Percentiles rank a stretch among this genome's conserved stretches.
These are phyloP conservation scores for Botia almorhae DNA, from an alignment of 2,797 vertebrate genomes.

Conservation along the genomic window DNA sequence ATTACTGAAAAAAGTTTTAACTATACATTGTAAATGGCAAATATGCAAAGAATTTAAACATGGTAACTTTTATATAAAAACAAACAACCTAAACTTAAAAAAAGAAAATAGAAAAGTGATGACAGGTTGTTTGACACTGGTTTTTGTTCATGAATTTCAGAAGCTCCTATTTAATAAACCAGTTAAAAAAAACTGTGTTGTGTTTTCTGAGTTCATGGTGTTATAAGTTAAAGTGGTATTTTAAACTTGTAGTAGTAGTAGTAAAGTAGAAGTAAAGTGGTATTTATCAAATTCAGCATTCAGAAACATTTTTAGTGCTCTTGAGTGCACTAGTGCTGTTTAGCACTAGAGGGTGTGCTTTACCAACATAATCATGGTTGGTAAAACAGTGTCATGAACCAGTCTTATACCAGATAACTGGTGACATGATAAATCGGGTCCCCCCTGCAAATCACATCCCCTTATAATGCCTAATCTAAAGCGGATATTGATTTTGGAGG, in stretches of 20 bases:
- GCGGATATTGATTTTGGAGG: too few species aligned
- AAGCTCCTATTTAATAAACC: conserved; percentile 72
- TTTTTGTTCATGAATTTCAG: conserved; percentile 68
- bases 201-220: background rate
- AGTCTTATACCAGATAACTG: background rate
- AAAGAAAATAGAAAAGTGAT: conserved; percentile 45
- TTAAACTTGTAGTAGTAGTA: too few species aligned
- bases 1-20: conserved; percentile 67
- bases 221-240: background rate
- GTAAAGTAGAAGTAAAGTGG: too few species aligned
- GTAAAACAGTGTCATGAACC: background rate
- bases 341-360: conserved; percentile 37
- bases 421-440: too few species aligned
- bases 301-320: background rate
- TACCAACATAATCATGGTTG: background rate
- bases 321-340: background rate
- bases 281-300: background rate
- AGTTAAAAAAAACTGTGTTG: conserved; percentile 45
- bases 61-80: conserved; percentile 65
- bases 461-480: too few species aligned
- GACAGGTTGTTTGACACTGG: conserved; percentile 10
- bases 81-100: conserved; percentile 49
- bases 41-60: conserved; percentile 71
- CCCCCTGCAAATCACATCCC: too few species aligned
- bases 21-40: conserved; percentile 72